Conservation (phyloP, 2,797 vertebrate genomes). For the Lerista edwardsae region DNA sequence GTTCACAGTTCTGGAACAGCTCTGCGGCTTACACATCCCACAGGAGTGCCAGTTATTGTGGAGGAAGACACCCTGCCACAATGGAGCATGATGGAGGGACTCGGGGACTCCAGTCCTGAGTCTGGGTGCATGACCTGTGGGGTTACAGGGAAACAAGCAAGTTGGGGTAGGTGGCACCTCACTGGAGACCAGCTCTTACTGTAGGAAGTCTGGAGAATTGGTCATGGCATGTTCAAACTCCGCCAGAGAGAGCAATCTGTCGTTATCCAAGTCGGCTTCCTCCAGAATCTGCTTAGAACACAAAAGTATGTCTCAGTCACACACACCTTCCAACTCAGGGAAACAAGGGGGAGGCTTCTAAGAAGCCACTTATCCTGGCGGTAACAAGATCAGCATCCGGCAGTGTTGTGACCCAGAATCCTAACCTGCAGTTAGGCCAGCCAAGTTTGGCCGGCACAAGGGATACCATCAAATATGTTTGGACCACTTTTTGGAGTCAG, state of each 20-base stretch:
- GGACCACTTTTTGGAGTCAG: too few species aligned
- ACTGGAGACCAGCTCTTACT: constrained; percentile 50
- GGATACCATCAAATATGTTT: too few species aligned
- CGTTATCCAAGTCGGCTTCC: constrained; percentile 65
- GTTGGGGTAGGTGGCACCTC: background rate
- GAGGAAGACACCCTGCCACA: too few species aligned
- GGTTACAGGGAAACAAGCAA: background rate
- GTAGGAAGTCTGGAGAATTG: constrained; percentile 71
- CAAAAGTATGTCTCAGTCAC: background rate
- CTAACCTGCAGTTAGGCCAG: too few species aligned
- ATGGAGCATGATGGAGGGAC: background rate
- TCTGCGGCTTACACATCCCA: background rate
- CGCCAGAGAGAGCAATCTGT: constrained; percentile 69
- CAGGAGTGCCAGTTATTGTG: too few species aligned
- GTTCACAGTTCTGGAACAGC: background rate
- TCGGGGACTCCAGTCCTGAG: too few species aligned
- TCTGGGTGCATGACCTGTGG: background rate
- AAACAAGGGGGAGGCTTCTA: background rate
- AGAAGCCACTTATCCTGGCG: background rate
- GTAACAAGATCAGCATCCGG: too few species aligned
- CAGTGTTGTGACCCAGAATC: too few species aligned
- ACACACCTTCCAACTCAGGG: background rate
- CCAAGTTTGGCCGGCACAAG: too few species aligned
- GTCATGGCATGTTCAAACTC: constrained; percentile 67
- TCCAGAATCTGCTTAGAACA: constrained; percentile 53